Evolutionary conservation across 2,113 vertebrate genomes (phyloP), one percentile per base, ranked within the genome.

Genomic region (Osmerus eperlanus): DNA sequence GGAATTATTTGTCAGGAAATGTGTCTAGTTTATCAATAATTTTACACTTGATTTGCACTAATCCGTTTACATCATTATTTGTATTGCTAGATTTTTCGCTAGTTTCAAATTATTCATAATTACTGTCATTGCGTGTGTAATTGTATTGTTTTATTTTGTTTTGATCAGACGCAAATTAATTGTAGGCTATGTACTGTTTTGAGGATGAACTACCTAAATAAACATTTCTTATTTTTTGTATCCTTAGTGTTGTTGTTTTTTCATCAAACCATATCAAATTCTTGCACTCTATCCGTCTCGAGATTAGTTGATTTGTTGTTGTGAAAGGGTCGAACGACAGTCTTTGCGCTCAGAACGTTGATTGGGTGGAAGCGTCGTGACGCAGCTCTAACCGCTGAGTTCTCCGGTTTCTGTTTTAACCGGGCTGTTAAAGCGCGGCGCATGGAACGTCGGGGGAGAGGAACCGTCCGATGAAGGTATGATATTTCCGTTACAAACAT

Each of bases 141-240:
- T 7, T 36, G 32, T 28, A 28, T 28, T 2, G 3, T 28, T 28
- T 36, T 36, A 47, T 47, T 47, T 47, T 47, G 7, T 47, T 5
- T 47, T 47, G 41, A 47, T 47, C 41, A 47, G 9, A 47, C 41
- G 2, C 41, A 47, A 47, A 47, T 11, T 47, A 47, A 47, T 8
- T 62, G 19, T 62, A 15, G 28, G 28, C 3, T 2, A 28, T 29
- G 29, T 64, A 19, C 62, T 64, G 41, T 51, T 6, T 65, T 65
- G 9, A 14, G 41, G 15, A 65, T 65, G 15, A 56, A 65, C 32
- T 19, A 41, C 64, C 36, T 47, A n/a, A 65, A 65, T 65, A 65
- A 23, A 65, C 36, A 36, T 65, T n/a, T 47, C 7, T 47, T 65
- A 51, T 65, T 65, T 65, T 65, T 65, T 65, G 58, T 65, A 19